These are phyloP conservation scores for Drosophila asahinai DNA, from an alignment of 1,140 invertebrate species.

Conservation along the genomic window DNA sequence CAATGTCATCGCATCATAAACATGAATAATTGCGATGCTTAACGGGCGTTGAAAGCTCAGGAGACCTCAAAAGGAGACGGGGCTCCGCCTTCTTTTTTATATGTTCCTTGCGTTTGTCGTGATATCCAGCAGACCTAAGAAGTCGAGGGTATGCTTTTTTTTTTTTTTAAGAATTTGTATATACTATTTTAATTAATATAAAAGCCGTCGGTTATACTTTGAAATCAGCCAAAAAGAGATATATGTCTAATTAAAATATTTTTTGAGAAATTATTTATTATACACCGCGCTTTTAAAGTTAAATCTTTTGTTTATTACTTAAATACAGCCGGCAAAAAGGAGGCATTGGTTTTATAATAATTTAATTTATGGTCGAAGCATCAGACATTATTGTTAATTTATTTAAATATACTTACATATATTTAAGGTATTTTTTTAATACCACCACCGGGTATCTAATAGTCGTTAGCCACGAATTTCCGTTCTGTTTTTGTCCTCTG, in stretches of 20 bases:
- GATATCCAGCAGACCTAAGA: background rate
- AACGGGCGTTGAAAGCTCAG: conserved; percentile 74
- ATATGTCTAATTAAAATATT: too few species aligned
- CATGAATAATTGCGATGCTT: conserved; percentile 79
- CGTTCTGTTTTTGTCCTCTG: conserved; percentile 23
- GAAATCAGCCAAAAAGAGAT: too few species aligned
- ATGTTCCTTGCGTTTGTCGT: conserved; percentile 8
- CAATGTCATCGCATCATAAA: conserved; percentile 75
- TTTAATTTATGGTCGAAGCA: too few species aligned
- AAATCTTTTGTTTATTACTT: too few species aligned
- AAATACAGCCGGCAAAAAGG: too few species aligned
- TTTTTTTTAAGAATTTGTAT: too few species aligned
- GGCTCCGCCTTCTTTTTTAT: background rate
- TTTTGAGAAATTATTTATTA: too few species aligned
- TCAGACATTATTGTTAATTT: too few species aligned
- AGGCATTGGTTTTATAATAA: too few species aligned
- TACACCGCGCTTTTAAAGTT: too few species aligned
- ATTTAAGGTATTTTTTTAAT: background rate
- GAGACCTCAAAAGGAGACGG: conserved; percentile 39
- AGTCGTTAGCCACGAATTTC: background rate
- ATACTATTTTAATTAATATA: background rate
- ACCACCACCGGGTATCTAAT: background rate
- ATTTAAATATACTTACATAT: background rate
- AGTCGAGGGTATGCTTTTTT: background rate
- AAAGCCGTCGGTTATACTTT: too few species aligned